phyloP scores from a whole-genome alignment of 1,140 invertebrate species.

The Trichomalopsis sarcophagae region DNA sequence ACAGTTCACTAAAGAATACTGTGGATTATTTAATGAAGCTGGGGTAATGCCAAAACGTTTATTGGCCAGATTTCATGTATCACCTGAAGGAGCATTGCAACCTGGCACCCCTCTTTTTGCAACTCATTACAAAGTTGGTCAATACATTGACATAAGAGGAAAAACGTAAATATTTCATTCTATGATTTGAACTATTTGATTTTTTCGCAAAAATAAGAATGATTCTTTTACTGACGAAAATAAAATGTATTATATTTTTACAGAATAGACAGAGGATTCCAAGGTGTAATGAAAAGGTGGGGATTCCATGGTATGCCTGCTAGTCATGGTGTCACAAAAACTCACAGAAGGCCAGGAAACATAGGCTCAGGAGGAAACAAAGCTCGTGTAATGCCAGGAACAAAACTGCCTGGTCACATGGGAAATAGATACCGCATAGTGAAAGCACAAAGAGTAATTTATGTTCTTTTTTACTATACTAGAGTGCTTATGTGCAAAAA shows the following conservation, averaged over 20 bases:
- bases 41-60: slow-evolving; percentile 93
- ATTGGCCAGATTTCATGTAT: slow-evolving; percentile 89
- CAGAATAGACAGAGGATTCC: slow-evolving; percentile 93
- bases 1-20: slow-evolving; percentile 92
- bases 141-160: slow-evolving; percentile 91
- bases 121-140: slow-evolving; percentile 92
- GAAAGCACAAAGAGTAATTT: slow-evolving; percentile 82
- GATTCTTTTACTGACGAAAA: not conserved
- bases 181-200: slow-evolving; percentile 26
- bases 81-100: slow-evolving; percentile 89
- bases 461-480: slow-evolving; percentile 22
- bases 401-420: slow-evolving; percentile 98
- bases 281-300: slow-evolving; percentile 98
- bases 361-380: slow-evolving; percentile 91
- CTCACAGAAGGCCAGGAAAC: slow-evolving; percentile 92
- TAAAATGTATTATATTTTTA: not conserved
- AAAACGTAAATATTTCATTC: slow-evolving; percentile 86
- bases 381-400: slow-evolving; percentile 93
- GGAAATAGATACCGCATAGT: slow-evolving; percentile 86
- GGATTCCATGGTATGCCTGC: slow-evolving; percentile 96
- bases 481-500: no score
- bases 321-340: slow-evolving; percentile 95
- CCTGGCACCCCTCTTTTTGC: slow-evolving; percentile 93
- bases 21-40: slow-evolving; percentile 87
- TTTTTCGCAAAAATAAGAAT: not conserved